phyloP scores from a whole-genome alignment of 35 echinoderm and acorn worm genomes.

The Apostichopus californicus region DNA sequence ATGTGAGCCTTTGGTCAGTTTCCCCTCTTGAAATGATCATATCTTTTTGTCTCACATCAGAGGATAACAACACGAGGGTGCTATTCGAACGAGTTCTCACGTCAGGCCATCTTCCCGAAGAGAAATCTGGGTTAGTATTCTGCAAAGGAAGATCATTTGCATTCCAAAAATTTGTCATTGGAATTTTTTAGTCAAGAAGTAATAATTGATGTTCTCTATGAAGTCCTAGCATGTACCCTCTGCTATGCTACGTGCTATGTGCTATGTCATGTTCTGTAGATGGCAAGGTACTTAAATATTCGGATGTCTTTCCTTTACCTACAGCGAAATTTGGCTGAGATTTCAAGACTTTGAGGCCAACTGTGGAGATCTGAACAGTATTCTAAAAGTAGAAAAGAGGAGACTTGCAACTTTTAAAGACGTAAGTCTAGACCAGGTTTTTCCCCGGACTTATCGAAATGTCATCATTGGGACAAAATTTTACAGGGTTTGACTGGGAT shows the following conservation, averaged over 20 bases:
- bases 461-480: too few relatives aligned
- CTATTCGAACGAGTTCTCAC: slow-evolving; percentile 96
- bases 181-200: too few relatives aligned
- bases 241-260: too few relatives aligned
- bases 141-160: not conserved
- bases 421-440: slow-evolving; percentile 41
- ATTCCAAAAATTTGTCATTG: too few relatives aligned
- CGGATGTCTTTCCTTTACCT: not conserved
- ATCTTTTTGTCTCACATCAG: slow-evolving; percentile 58
- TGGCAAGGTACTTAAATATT: not conserved
- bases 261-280: too few relatives aligned
- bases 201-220: too few relatives aligned
- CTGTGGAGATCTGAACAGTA: slow-evolving; percentile 89
- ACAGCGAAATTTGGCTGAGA: slow-evolving; percentile 86
- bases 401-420: slow-evolving; percentile 76
- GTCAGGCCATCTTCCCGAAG: slow-evolving; percentile 77
- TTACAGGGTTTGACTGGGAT: too few relatives aligned
- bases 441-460: too few relatives aligned
- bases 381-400: slow-evolving; percentile 91
- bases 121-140: slow-evolving; percentile 89
- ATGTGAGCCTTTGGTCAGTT: not conserved
- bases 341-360: slow-evolving; percentile 98
- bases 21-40: not conserved
- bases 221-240: too few relatives aligned
- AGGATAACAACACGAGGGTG: slow-evolving; percentile 99